Base-by-base conservation (phyloP, 2,888 invertebrate genomes). In the Cactoblastis cactorum region DNA sequence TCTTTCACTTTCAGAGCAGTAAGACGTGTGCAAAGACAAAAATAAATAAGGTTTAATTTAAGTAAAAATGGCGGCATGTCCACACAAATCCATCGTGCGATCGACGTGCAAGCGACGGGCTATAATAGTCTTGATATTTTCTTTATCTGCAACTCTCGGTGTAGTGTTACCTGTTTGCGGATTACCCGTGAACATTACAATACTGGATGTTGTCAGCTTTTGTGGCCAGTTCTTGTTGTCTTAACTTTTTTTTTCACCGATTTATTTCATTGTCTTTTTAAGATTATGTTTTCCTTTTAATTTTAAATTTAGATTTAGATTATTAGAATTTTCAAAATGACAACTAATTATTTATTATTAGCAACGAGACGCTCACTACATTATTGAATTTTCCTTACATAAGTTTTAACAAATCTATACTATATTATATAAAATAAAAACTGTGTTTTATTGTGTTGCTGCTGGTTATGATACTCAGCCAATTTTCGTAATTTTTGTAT, bases 61-160 rank as follows among this genome's bases (percentile, higher is more conserved):
- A n/a, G n/a, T n/a, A n/a, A n/a, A n/a, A n/a, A n/a, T n/a, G n/a
- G n/a, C n/a, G n/a, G n/a, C n/a, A n/a, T 9, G 59, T 85, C 85
- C 73, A 65, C 35, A 62, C 51, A 56, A 71, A 51, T 46, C 67
- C 15, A 58, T 51, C 62, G 53, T 14, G 1, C 56, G 83, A 87
- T 58, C 66, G 85, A 85, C 78, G 77, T 77, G 81, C 83, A 68
- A 84, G 74, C 80, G 86, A 86, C 87, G 81, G 77, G 81, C 75
- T 76, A 76, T 87, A 88, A 88, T 84, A 83, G 84, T 83, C 84
- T 84, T 89, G 87, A 88, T 89, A 87, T 85, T 88, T 85, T 87
- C 88, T 89, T 88, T 89, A 89, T 89, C 88, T 85, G 69, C 63
- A 67, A 66, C 71, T 70, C 69, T 71, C 74, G 69, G 74, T 62